Evolutionary conservation across 2,113 vertebrate species (phyloP), one percentile per base, ranked within the genome.

Genomic region (Cyrtonyx montezumae): DNA sequence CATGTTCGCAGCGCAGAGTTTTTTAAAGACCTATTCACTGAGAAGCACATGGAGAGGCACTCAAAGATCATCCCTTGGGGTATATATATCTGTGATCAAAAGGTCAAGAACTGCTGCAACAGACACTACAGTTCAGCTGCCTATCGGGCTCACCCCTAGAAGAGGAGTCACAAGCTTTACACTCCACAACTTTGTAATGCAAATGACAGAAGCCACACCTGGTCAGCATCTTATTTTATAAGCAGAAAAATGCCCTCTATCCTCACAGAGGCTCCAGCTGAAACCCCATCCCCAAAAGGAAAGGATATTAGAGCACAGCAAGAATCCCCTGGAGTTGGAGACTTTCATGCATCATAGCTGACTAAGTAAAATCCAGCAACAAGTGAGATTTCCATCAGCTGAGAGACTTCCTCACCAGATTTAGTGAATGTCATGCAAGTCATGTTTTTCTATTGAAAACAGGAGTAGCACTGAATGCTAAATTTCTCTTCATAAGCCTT

Each of bases 261-360:
- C 16, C 40, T 26, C 37, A 19, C 36, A 32, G 19, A 42, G 6
- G 43, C 19, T 85, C 20, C 8, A 42, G 21, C 2, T 26, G 11
- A 8, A 30, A 12, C 43, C 42, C 4, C 5, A 6, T 2, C 13
- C 3, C n/a, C 25, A 18, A 17, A 81, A n/a, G 46, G 8, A 43
- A 21, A 7, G 37, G 36, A 2, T 51, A 37, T 36, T 15, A 69
- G 15, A 22, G 22, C 25, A 88, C 13, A 12, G 21, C 21, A 80
- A 37, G 36, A 53, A 74, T 11, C 30, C 58, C 10, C 19, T 13
- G 11, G 56, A 70, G 11, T 0, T 46, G 21, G 34, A 79, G 13
- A 32, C 21, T 28, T 59, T 34, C 1, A 0, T 12, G 4, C 21
- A 63, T 21, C 0, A 1, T 25, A 3, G 36, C 53, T 61, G 70